Conservation (phyloP, 1,140 invertebrate species). For the Gryllus bimaculatus region DNA sequence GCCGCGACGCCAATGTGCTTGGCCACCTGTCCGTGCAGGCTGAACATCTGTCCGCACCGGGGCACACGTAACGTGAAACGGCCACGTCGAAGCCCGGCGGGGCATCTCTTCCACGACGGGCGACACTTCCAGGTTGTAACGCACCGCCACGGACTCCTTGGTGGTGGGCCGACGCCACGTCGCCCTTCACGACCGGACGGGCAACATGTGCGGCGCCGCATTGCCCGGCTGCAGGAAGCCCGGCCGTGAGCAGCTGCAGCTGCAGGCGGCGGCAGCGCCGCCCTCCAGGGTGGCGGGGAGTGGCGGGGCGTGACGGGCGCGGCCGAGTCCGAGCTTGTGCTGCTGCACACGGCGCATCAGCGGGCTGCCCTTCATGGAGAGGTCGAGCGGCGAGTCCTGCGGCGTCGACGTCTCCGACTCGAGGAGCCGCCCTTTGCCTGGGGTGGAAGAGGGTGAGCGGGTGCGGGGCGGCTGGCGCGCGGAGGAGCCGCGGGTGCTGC, state of each 20-base stretch:
- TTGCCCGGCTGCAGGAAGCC: conserved; percentile 45
- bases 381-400: conserved; percentile 76
- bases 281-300: conserved; percentile 31
- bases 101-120: conserved; percentile 79
- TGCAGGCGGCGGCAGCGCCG: conserved; percentile 31
- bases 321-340: conserved; percentile 14
- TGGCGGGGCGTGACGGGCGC: conserved; percentile 11
- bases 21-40: conserved; percentile 83
- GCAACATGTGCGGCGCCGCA: conserved; percentile 43
- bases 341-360: conserved; percentile 27
- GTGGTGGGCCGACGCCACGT: conserved; percentile 65
- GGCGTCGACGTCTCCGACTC: conserved; percentile 40
- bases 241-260: conserved; percentile 44
- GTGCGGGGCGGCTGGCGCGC: conserved; percentile 40
- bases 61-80: conserved; percentile 80
- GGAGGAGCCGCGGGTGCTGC: conserved; percentile 24
- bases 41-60: conserved; percentile 90
- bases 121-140: conserved; percentile 68
- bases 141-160: conserved; percentile 61
- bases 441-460: conserved; percentile 33
- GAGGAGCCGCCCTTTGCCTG: conserved; percentile 34
- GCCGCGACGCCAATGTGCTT: conserved; percentile 94
- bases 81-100: conserved; percentile 69
- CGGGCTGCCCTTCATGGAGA: conserved; percentile 57
- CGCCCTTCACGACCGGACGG: conserved; percentile 61